phyloP scores from a whole-genome alignment of 2,888 invertebrate genomes.

The Leucozona laternaria region DNA sequence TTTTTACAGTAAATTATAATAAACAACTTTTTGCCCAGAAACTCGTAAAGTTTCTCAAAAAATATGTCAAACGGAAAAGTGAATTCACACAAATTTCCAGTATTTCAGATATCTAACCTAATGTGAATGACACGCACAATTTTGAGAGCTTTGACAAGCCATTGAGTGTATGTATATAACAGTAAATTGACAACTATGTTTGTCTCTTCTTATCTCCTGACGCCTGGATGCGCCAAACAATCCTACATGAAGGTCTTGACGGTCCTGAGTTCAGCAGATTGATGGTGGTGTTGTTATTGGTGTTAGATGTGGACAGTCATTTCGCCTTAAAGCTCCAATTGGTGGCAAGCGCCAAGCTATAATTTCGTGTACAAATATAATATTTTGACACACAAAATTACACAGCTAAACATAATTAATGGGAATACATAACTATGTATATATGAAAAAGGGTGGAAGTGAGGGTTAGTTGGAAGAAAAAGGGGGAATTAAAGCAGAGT shows the following conservation, averaged over 20 bases:
- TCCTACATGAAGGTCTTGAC: background rate
- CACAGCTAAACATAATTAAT: constrained; percentile 66
- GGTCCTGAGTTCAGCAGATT: background rate
- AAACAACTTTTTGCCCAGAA: too few relatives aligned
- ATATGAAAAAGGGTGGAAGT: constrained; percentile 2
- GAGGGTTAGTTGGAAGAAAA: constrained; percentile 18
- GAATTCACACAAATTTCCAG: too few relatives aligned
- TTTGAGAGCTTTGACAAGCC: too few relatives aligned
- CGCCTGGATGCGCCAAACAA: background rate
- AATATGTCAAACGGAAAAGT: too few relatives aligned
- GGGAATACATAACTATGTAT: background rate
- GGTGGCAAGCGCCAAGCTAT: constrained; percentile 52
- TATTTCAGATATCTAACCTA: too few relatives aligned
- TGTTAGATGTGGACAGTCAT: constrained; percentile 15
- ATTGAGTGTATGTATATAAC: too few relatives aligned
- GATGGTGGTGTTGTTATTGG: background rate
- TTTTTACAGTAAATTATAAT: too few relatives aligned
- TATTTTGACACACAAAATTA: constrained; percentile 67
- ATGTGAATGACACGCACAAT: too few relatives aligned
- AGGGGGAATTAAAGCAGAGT: constrained; percentile 24
- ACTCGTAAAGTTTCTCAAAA: too few relatives aligned
- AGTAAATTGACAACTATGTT: too few relatives aligned
- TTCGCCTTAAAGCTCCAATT: constrained; percentile 42
- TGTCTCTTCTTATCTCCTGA: background rate
- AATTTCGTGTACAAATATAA: constrained; percentile 44